Conservation (phyloP, 1,140 invertebrate genomes). For the Tetraneura akinire region DNA sequence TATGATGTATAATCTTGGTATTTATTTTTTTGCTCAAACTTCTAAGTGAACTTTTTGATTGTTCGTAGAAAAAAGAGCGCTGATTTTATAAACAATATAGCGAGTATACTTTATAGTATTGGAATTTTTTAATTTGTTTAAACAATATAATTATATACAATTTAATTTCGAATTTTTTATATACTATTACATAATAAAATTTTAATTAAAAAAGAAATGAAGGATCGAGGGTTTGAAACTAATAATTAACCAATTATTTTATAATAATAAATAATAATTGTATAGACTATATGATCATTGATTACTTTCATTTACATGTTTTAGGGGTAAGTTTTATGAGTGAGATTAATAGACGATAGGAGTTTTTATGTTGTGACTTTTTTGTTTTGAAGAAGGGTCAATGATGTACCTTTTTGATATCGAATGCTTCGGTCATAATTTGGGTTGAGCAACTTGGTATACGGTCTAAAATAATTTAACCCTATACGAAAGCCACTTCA, state of each 20-base stretch:
- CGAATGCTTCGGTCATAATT: not conserved
- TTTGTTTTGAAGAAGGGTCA: not conserved
- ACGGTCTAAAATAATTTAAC: not conserved
- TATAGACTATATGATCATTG: not conserved
- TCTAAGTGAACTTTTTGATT: not conserved
- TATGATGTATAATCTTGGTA: not conserved
- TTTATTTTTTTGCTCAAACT: not conserved
- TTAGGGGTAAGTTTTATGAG: not conserved
- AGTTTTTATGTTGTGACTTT: not conserved
- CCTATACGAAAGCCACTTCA: slow-evolving; percentile 32
- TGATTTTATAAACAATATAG: not conserved
- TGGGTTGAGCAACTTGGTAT: not conserved
- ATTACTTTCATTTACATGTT: not conserved
- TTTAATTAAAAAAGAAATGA: not conserved
- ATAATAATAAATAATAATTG: no score
- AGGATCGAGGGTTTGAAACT: not conserved
- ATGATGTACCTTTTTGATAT: slow-evolving; percentile 31
- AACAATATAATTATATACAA: slow-evolving; percentile 1
- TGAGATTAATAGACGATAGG: slow-evolving; percentile 7
- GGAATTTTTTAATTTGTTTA: not conserved
- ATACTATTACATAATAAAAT: no score
- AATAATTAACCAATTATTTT: not conserved
- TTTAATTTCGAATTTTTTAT: no score
- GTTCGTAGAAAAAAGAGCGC: not conserved
- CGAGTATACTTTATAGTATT: not conserved